Base-by-base conservation (phyloP, 1,140 invertebrate genomes). In the Halictus rubicundus region DNA sequence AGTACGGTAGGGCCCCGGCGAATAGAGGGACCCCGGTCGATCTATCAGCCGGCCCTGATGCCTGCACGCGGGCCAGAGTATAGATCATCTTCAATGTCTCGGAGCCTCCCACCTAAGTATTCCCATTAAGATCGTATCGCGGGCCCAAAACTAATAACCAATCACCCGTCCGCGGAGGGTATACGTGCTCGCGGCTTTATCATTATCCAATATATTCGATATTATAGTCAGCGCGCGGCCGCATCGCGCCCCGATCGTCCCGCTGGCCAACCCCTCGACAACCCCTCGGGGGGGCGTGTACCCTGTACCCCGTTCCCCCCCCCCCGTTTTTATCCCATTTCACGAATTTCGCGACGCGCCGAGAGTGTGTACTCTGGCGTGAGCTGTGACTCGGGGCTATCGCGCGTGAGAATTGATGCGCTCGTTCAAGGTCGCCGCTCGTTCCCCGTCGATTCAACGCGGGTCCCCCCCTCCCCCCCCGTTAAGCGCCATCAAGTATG, bases 61-160 rank as follows among this genome's bases (percentile, higher is more conserved):
- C 68, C 82, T 68, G 70, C 83, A 85, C 75, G 80, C 78, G 80
- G 73, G 12, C 75, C 84, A 57, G 73, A 78, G 88, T 88, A 86
- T 89, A 88, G 89, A 90, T 91, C 86, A 87, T 86, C 85, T 83
- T 87, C 83, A 84, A 87, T 89, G 90, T 90, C 89, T 88, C 81
- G 86, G 87, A 90, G 85, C 90, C 90, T 90, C 89, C 90, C 90
- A 92, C 89, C 89, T 88, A 90, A 92, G 89, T 91, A 91, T 90
- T 91, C 86, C 90, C 90, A 91, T 91, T 89, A 91, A 92, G 90
- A 90, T 91, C 77, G 65, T 91, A 92, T 92, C 91, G 78, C 68
- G 32, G 61, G 69, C 87, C 89, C 88, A 91, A 92, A 90, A 92
- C 91, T 92, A 91, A 91, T 91, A 91, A 90, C 89, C 89, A 92